phyloP scores from a whole-genome alignment of 2,797 vertebrate genomes.

The Microchirus variegatus region DNA sequence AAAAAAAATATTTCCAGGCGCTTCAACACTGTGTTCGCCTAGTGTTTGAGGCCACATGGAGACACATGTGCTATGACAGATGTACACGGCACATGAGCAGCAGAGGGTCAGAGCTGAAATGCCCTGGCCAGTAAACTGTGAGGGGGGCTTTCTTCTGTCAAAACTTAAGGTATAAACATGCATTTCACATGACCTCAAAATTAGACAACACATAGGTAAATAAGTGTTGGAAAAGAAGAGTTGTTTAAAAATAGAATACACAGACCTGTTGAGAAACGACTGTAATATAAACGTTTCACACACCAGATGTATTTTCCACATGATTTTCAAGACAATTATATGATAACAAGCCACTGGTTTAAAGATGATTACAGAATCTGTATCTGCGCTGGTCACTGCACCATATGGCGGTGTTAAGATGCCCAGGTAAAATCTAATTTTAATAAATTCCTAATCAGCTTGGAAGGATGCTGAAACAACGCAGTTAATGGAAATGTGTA shows the following conservation, averaged over 20 bases:
- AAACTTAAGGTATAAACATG: slow-evolving; percentile 38
- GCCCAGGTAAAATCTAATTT: slow-evolving; percentile 85
- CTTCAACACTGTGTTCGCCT: slow-evolving; percentile 70
- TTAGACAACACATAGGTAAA: slow-evolving; percentile 1
- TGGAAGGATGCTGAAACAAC: slow-evolving; percentile 81
- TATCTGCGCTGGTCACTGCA: slow-evolving; percentile 64
- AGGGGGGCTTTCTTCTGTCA: slow-evolving; percentile 39
- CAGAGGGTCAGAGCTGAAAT: slow-evolving; percentile 59
- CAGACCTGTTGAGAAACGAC: slow-evolving; percentile 24
- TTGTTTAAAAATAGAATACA: slow-evolving; percentile 24
- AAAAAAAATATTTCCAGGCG: slow-evolving; percentile 71
- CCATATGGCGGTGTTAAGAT: slow-evolving; percentile 80
- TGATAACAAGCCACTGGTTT: slow-evolving; percentile 26
- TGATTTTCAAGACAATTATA: slow-evolving; percentile 23
- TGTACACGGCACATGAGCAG: slow-evolving; percentile 63
- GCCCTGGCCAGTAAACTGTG: slow-evolving; percentile 28
- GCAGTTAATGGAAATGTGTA: slow-evolving; percentile 83
- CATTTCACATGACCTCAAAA: slow-evolving; percentile 35
- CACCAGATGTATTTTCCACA: not conserved
- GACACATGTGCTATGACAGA: slow-evolving; percentile 76
- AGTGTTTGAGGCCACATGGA: slow-evolving; percentile 62
- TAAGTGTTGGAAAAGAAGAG: no score
- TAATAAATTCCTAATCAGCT: slow-evolving; percentile 87
- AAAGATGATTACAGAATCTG: slow-evolving; percentile 36
- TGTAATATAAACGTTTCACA: not conserved